Evolutionary conservation across 1,140 invertebrate genomes (phyloP), one percentile per base, ranked within the genome.

Genomic region (Tetragnatha versicolor): DNA sequence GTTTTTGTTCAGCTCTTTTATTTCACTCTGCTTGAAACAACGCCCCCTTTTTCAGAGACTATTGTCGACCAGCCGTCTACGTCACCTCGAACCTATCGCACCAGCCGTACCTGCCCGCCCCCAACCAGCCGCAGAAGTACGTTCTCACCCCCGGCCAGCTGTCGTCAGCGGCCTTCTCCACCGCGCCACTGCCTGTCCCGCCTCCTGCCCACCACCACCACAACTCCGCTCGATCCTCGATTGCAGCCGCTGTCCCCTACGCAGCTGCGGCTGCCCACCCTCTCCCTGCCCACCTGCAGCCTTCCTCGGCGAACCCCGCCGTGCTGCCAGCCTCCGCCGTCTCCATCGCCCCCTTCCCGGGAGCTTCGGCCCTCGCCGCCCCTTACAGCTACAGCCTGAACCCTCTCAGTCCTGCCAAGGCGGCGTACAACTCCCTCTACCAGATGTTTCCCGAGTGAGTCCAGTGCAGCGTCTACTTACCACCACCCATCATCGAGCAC

Each of bases 61-160:
- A 82, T 72, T 79, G 82, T 47, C 79, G 81, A 12, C 79, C 82
- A 27, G 80, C 82, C 35, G 82, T 82, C 10, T 82, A 83, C 35
- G 82, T 82, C 25, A 79, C 82, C 12, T 81, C 82, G 3, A 79
- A 61, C 33, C 58, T 82, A 6, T 65, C 81, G 6, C 79, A 82
- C 37, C 76, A 81, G 17, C 45, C 82, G 9, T 83, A 82, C 39
- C 33, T 83, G 25, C 58, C 81, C 25, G 69, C 68, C 14, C 45
- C 72, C 14, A 79, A 58, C 25, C 82, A 82, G 68, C 25, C 82
- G 9, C 82, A 82, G 20, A 82, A 82, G 42, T 82, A 82, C 33
- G 81, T 82, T 14, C 31, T 82, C 10, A 66, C 72, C n/a, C 75
- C 81, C 17, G 79, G 69, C 10, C 80, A 79, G 22, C 66, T 79